A percentile compares a stretch with the other conserved stretches of the same genome.
phyloP scores from a whole-genome alignment of 1,140 invertebrate genomes.

The Heterodera carotae region DNA sequence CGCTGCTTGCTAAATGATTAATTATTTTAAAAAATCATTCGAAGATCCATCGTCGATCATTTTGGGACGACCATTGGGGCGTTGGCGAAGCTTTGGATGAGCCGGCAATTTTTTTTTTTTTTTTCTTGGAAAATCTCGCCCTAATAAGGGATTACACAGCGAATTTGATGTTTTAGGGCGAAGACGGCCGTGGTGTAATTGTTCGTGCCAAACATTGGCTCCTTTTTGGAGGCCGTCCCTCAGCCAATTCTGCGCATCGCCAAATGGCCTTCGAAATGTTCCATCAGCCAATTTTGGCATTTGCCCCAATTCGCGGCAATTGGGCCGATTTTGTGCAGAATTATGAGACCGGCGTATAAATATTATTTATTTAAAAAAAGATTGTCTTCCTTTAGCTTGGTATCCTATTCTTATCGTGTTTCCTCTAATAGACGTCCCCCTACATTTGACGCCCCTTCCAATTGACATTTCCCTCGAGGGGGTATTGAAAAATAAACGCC shows the following conservation, averaged over 20 bases:
- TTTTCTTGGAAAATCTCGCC: neutral
- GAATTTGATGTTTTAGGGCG: constrained; percentile 63
- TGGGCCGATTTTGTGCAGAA: constrained; percentile 28
- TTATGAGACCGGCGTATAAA: constrained; percentile 21
- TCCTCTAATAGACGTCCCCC: no score
- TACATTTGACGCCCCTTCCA: no score
- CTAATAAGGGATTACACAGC: no score
- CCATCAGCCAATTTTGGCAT: constrained; percentile 53
- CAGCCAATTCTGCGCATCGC: constrained; percentile 23
- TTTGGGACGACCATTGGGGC: constrained; percentile 84
- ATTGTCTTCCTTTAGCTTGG: constrained; percentile 3
- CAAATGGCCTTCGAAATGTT: constrained; percentile 50
- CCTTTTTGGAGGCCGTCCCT: constrained; percentile 27
- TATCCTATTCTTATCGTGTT: no score
- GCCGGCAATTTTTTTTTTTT: constrained; percentile 58
- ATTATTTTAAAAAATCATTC: neutral
- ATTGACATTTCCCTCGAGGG: no score
- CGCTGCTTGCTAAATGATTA: neutral
- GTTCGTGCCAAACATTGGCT: constrained; percentile 74
- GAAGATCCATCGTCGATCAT: constrained; percentile 78
- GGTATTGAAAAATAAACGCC: no score
- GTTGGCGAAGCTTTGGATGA: constrained; percentile 90
- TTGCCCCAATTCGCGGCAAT: constrained; percentile 27
- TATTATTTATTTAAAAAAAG: neutral
- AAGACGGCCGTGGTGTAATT: constrained; percentile 72